phyloP scores from a whole-genome alignment of 2,888 invertebrate species.

The Aethes cnicana region DNA sequence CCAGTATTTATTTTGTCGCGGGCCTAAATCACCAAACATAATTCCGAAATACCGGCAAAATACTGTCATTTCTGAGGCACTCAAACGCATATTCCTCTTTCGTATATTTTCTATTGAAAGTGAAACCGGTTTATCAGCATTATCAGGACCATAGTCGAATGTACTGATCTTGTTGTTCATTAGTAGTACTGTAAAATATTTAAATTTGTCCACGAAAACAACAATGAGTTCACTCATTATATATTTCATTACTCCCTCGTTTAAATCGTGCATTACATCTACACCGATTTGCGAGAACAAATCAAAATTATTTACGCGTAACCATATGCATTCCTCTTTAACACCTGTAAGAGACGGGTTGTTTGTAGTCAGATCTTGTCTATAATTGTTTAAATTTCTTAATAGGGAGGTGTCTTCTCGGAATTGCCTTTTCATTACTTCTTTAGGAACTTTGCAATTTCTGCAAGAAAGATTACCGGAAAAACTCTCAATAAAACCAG shows the following conservation, averaged over 20 bases:
- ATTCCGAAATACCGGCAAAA: slow-evolving; percentile 27
- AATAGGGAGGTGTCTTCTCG: slow-evolving; percentile 3
- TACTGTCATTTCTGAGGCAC: slow-evolving; percentile 5
- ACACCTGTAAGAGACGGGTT: slow-evolving; percentile 31
- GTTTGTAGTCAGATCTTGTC: slow-evolving; percentile 11
- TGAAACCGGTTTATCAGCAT: slow-evolving; percentile 1
- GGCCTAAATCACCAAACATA: slow-evolving; percentile 26
- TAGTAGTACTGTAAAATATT: slow-evolving; percentile 9
- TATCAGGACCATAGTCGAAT: slow-evolving; percentile 23
- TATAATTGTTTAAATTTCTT: slow-evolving; percentile 14
- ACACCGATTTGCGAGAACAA: slow-evolving; percentile 36
- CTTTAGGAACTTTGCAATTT: slow-evolving; percentile 9
- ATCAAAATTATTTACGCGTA: slow-evolving; percentile 33
- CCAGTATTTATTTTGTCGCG: slow-evolving; percentile 21
- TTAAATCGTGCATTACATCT: slow-evolving; percentile 40
- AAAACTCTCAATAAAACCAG: slow-evolving; percentile 33
- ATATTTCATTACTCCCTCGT: slow-evolving; percentile 37
- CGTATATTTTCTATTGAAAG: slow-evolving; percentile 16
- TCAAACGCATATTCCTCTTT: slow-evolving; percentile 17
- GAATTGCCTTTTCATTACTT: not conserved
- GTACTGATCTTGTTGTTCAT: slow-evolving; percentile 18
- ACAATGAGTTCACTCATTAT: slow-evolving; percentile 13
- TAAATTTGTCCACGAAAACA: slow-evolving; percentile 14
- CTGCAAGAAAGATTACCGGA: slow-evolving; percentile 27
- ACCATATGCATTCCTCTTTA: slow-evolving; percentile 36